Evolutionary conservation across 2,113 vertebrate genomes (phyloP).

Genomic region (Etheostoma cragini): DNA sequence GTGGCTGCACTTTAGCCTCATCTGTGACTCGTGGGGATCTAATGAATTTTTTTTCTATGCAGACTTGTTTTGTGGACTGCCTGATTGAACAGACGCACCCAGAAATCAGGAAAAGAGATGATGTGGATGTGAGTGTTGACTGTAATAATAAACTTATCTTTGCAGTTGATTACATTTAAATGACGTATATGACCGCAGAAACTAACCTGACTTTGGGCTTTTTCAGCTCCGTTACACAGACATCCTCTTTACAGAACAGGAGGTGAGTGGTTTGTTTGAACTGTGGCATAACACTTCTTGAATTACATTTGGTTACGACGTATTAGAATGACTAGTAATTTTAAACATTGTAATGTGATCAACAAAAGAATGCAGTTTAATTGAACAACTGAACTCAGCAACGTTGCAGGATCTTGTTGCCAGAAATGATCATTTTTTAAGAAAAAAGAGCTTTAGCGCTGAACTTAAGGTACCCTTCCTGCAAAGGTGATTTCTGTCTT

Average conservation of each 20-base stretch:
- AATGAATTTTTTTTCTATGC: conserved; percentile 46
- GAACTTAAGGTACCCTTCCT: not conserved
- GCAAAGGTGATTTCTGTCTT: not conserved
- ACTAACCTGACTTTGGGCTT: conserved; percentile 3
- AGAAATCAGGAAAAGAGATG: conserved; percentile 95
- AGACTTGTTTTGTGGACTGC: conserved; percentile 99
- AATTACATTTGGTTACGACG: not conserved
- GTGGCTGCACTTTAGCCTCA: conserved; percentile 1
- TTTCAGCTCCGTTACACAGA: conserved; percentile 97
- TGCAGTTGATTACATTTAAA: not conserved
- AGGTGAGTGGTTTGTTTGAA: conserved; percentile 84
- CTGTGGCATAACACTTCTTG: not conserved
- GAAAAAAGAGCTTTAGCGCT: not conserved
- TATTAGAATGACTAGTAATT: not conserved
- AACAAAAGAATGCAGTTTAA: not conserved
- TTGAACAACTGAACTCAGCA: not conserved
- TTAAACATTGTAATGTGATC: not conserved
- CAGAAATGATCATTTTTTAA: not conserved
- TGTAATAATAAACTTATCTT: not conserved
- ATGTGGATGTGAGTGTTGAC: conserved; percentile 91
- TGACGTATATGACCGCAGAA: not conserved
- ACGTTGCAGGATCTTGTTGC: not conserved
- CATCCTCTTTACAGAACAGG: conserved; percentile 98
- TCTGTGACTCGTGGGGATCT: not conserved
- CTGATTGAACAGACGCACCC: conserved; percentile 98